Percentiles rank a stretch among this genome's conserved stretches.
Conservation (phyloP, 2,888 invertebrate genomes). For the Julus scandinavius region DNA sequence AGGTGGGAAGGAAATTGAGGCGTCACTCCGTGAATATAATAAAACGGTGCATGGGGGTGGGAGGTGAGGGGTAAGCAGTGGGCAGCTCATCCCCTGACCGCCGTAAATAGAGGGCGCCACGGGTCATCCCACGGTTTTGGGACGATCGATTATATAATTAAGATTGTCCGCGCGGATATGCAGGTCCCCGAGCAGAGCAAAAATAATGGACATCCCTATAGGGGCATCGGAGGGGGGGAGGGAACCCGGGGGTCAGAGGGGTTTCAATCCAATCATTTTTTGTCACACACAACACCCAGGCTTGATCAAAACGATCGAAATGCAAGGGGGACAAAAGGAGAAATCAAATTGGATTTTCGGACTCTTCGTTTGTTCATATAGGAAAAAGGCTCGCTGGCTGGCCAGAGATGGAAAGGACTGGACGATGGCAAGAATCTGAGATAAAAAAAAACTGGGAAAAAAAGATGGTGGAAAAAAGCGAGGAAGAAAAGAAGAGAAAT, state of each 20-base stretch:
- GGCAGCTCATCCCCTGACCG: background rate
- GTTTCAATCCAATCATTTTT: slow-evolving; percentile 1
- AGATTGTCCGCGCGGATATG: background rate
- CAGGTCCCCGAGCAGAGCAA: background rate
- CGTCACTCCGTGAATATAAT: background rate
- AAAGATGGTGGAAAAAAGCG: slow-evolving; percentile 1
- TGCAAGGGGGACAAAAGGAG: slow-evolving; percentile 1
- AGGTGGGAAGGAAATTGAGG: slow-evolving; percentile 1
- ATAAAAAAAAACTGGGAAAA: background rate
- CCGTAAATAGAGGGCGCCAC: background rate
- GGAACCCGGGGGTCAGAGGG: background rate
- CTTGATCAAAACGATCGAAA: slow-evolving; percentile 1
- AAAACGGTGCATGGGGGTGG: background rate
- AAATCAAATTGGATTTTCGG: slow-evolving; percentile 1
- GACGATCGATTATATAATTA: slow-evolving; percentile 1
- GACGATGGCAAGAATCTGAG: background rate
- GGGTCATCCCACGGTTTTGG: background rate
- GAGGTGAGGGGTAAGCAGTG: background rate
- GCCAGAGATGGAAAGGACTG: background rate
- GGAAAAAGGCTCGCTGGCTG: background rate
- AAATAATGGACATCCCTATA: background rate
- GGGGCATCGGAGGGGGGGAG: background rate
- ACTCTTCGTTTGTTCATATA: slow-evolving; percentile 1
- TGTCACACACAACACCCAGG: slow-evolving; percentile 1
- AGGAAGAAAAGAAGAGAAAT: slow-evolving; percentile 1